Evolutionary conservation across 2,888 invertebrate genomes (phyloP), one percentile per base, ranked within the genome.

Genomic region (Erannis defoliaria): DNA sequence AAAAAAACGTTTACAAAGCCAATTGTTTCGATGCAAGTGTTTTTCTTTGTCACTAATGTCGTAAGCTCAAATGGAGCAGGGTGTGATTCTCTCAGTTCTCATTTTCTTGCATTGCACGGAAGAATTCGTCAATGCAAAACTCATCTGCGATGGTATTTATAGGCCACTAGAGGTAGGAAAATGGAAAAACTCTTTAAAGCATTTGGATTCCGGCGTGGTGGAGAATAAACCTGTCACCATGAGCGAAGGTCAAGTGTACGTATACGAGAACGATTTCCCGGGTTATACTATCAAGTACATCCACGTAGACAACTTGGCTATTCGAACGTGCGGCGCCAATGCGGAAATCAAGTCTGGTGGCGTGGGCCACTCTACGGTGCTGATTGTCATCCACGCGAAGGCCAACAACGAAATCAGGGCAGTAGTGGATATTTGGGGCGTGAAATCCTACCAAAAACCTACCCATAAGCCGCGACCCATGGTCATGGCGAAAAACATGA

Each of bases 341-440:
- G 87, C 89, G 0, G 53, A 68, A 0, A 76, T 91, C 5, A 85
- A 78, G 64, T 73, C 73, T 9, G 90, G 90, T 1, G 91, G 91
- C 0, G 43, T 91, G 0, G 86, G 77, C 0, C 68, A 71, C 1
- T 83, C 86, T 0, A 73, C 78, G 0, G 82, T 90, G 2, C 68
- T 91, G 1, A 77, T 91, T n/a, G 79, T 91, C 0, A 75, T 91
- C 0, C 84, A 82, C 37, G 86, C 91, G 0, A 81, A 68, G 1
- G 71, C 81, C 0, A 81, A 86, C 62, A 81, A 89, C 19, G 90
- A 90, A 62, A 90, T 91, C 16, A 73, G 90, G 1, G 81, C 89
- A 0, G 89, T 91, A 1, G 79, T 91, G 5, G 90, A 91, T 51
- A 85, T 91, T 21, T 91, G 91, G 91, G 91, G 90, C 0, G 75